Conservation (phyloP, 2,888 invertebrate genomes). For the Embidobia sp. region DNA sequence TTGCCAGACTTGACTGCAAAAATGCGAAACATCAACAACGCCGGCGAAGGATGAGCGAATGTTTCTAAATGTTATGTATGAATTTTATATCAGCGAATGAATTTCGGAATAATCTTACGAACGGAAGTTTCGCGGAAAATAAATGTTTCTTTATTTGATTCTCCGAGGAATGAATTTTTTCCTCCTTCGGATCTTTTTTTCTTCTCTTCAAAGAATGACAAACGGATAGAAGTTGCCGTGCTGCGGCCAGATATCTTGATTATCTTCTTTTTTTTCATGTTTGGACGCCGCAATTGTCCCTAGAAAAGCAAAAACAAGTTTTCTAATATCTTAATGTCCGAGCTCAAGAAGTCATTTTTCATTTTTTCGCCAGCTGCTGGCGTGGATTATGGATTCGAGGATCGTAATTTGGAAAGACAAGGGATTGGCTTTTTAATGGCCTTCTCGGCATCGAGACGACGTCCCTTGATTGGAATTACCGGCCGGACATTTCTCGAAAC, state of each 20-base stretch:
- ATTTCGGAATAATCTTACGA: conserved; percentile 14
- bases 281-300: conserved; percentile 18
- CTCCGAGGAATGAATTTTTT: conserved; percentile 5
- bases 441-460: background rate
- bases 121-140: conserved; percentile 29
- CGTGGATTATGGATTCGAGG: conserved; percentile 11
- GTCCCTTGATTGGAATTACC: background rate
- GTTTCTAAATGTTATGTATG: conserved; percentile 42
- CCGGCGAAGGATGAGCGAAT: conserved; percentile 11
- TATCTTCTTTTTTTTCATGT: conserved; percentile 22
- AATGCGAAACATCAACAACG: conserved; percentile 37
- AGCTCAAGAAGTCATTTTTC: conserved; percentile 20
- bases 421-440: conserved; percentile 23
- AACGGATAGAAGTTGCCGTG: background rate
- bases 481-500: background rate
- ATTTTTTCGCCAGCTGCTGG: conserved; percentile 50
- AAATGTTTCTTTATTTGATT: conserved; percentile 16
- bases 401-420: conserved; percentile 28
- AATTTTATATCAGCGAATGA: conserved; percentile 38
- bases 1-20: conserved; percentile 27
- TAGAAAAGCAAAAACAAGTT: conserved; percentile 34
- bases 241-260: conserved; percentile 36
- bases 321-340: conserved; percentile 31
- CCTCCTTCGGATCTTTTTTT: too few species aligned
- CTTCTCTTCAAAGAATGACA: conserved; percentile 21